These are phyloP conservation scores for Ptyas mucosa DNA, from an alignment of 2,113 vertebrate genomes.

Conservation along the genomic window DNA sequence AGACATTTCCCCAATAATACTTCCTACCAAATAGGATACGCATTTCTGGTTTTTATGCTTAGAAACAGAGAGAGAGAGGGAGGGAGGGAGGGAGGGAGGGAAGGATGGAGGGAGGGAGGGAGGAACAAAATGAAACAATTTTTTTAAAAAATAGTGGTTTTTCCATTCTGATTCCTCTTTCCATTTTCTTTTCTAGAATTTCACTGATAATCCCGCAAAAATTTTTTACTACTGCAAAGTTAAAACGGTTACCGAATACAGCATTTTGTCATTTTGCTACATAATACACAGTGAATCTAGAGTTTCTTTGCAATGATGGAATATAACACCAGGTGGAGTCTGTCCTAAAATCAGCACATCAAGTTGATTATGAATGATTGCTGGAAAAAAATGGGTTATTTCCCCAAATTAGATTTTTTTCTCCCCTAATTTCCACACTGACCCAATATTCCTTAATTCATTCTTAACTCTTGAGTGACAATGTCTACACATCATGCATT, in stretches of 20 bases:
- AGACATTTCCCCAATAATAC: constrained; percentile 37
- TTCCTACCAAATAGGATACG: constrained; percentile 45
- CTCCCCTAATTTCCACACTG: neutral
- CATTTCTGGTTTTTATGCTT: neutral
- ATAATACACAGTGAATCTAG: neutral
- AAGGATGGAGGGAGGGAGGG: no score
- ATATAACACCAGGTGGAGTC: neutral
- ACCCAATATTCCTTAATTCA: neutral
- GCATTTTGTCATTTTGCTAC: neutral
- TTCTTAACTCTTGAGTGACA: neutral
- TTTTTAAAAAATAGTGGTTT: neutral
- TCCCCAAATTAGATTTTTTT: neutral
- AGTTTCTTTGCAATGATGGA: neutral
- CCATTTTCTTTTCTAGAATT: constrained; percentile 23
- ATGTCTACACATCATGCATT: neutral
- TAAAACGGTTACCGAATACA: neutral
- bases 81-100: no score
- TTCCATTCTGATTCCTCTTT: neutral
- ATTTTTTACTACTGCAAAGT: neutral
- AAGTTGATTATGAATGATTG: neutral
- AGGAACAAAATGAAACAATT: neutral
- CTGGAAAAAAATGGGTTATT: neutral
- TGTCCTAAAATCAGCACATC: neutral
- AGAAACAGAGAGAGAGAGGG: neutral
- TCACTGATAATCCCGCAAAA: neutral